phyloP scores from a whole-genome alignment of 2,113 vertebrate species.

The Dolichotis patagonum region DNA sequence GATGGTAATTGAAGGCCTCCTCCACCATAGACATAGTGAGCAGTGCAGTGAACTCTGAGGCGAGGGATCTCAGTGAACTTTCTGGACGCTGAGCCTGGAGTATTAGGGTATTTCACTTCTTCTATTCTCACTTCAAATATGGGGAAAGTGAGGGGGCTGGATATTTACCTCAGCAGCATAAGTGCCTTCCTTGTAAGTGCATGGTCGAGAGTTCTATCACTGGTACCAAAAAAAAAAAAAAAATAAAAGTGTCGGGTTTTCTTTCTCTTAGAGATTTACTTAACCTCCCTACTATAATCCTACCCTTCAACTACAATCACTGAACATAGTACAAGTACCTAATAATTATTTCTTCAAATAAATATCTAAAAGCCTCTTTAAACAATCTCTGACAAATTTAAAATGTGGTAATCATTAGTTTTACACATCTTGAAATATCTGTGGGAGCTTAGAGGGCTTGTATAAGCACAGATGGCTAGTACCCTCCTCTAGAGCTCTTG shows the following conservation, averaged over 20 bases:
- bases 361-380: neutral
- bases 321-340: neutral
- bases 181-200: too few relatives aligned
- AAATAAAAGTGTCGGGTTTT: neutral
- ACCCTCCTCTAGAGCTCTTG: neutral
- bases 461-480: neutral
- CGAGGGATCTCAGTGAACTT: neutral
- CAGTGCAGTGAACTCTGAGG: neutral
- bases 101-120: neutral
- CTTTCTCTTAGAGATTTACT: neutral
- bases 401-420: neutral
- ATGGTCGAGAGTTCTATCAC: too few relatives aligned
- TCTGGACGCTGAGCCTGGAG: too few relatives aligned
- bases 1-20: too few relatives aligned
- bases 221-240: too few relatives aligned
- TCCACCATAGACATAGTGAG: neutral
- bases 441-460: neutral
- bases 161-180: too few relatives aligned
- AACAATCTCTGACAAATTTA: neutral
- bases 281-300: neutral
- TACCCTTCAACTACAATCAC: neutral
- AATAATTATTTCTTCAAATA: constrained; percentile 19
- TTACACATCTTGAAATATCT: neutral
- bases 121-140: neutral
- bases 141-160: neutral